Evolutionary conservation across 2,113 vertebrate species (phyloP).

Genomic region (Neotragus moschatus): DNA sequence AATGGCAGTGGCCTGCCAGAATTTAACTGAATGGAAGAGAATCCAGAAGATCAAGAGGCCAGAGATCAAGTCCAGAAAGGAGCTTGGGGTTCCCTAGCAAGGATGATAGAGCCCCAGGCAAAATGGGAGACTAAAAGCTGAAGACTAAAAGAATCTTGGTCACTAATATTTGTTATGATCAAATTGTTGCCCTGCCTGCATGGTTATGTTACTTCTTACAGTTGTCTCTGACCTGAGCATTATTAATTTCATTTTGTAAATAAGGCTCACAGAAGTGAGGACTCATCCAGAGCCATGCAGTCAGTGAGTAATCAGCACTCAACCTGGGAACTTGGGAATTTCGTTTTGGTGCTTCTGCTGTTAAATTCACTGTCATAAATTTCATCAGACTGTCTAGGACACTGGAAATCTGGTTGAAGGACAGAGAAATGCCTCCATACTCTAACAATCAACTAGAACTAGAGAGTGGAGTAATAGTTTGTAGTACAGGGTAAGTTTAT

Average conservation of each 20-base stretch:
- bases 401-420: not conserved
- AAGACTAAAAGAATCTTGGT: not conserved
- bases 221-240: not conserved
- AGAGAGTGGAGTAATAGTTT: not conserved
- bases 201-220: not conserved
- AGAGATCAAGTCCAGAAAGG: not conserved
- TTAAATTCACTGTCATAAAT: not conserved
- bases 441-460: not conserved
- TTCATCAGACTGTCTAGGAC: not conserved
- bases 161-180: not conserved
- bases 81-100: not conserved
- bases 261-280: not conserved
- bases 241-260: not conserved
- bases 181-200: rapidly evolving
- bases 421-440: not conserved
- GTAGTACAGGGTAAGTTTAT: not conserved
- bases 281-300: not conserved
- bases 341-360: not conserved
- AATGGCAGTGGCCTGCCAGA: not conserved
- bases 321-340: not conserved
- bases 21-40: not conserved
- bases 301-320: not conserved
- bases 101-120: not conserved
- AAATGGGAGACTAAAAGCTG: not conserved
- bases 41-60: not conserved